Percentiles rank a stretch among this genome's conserved stretches.
Conservation (phyloP, 2,797 vertebrate genomes). For the Loriculus beryllinus region DNA sequence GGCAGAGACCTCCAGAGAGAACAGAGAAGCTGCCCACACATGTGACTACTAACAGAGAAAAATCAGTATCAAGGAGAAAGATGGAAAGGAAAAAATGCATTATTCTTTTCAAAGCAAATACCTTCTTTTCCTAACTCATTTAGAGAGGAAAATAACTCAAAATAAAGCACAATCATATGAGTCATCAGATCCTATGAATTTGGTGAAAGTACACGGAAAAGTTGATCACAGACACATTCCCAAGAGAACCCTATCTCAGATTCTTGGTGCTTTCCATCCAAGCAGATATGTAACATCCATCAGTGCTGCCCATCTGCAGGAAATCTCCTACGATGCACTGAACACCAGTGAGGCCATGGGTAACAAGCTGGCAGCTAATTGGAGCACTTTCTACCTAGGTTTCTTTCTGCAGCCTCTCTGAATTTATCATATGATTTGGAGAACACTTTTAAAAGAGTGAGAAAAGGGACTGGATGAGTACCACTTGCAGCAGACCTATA, state of each 20-base stretch:
- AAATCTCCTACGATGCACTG: not conserved
- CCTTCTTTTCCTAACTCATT: not conserved
- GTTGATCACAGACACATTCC: not conserved
- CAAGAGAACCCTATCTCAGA: not conserved
- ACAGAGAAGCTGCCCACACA: not conserved
- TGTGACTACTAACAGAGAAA: not conserved
- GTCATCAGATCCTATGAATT: not conserved
- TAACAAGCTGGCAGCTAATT: not conserved
- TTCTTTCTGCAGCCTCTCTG: not conserved
- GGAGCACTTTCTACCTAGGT: not conserved
- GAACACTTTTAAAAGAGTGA: not conserved
- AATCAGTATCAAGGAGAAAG: not conserved
- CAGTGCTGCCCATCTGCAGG: not conserved
- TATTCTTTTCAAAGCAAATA: not conserved
- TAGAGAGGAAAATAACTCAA: not conserved
- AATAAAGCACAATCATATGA: not conserved
- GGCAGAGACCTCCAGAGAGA: not conserved
- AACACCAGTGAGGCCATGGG: not conserved
- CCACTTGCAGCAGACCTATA: not conserved
- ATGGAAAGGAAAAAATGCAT: not conserved
- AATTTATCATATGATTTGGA: not conserved
- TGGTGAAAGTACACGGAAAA: not conserved
- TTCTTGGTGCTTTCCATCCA: not conserved
- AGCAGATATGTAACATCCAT: not conserved
- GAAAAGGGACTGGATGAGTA: not conserved